Conservation (phyloP, 2,888 invertebrate genomes). For the Cabera pusaria region DNA sequence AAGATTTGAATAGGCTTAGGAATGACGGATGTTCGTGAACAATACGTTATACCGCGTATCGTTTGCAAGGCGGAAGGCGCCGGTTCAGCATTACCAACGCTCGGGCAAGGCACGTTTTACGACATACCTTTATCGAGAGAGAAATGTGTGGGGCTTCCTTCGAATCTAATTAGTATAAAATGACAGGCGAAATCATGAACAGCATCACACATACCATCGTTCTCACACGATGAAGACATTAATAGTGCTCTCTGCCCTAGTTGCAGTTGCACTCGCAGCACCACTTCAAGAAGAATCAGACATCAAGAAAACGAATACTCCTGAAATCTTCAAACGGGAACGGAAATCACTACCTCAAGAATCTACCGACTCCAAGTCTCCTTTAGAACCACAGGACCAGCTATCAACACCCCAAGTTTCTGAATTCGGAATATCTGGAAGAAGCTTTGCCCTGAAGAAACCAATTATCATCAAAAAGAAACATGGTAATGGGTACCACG, state of each 20-base stretch:
- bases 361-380: constrained; percentile 9
- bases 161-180: constrained; percentile 60
- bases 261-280: constrained; percentile 54
- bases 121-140: constrained; percentile 24
- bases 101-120: constrained; percentile 58
- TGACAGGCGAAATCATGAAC: constrained; percentile 33
- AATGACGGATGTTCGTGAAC: too few species aligned
- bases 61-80: constrained; percentile 41
- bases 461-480: constrained; percentile 65
- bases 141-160: constrained; percentile 31
- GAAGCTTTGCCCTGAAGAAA: constrained; percentile 51
- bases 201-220: constrained; percentile 53
- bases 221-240: constrained; percentile 67
- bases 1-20: too few species aligned
- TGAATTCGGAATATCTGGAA: constrained; percentile 37
- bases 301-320: constrained; percentile 24
- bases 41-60: not conserved
- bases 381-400: constrained; percentile 11
- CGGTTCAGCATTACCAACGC: constrained; percentile 45
- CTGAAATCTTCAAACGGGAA: constrained; percentile 44
- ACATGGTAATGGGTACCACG: constrained; percentile 53
- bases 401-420: constrained; percentile 23
- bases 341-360: constrained; percentile 50
- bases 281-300: constrained; percentile 49
- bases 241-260: constrained; percentile 60